Base-by-base conservation (phyloP, 2,888 invertebrate genomes). In the Acanthosoma haemorrhoidale region DNA sequence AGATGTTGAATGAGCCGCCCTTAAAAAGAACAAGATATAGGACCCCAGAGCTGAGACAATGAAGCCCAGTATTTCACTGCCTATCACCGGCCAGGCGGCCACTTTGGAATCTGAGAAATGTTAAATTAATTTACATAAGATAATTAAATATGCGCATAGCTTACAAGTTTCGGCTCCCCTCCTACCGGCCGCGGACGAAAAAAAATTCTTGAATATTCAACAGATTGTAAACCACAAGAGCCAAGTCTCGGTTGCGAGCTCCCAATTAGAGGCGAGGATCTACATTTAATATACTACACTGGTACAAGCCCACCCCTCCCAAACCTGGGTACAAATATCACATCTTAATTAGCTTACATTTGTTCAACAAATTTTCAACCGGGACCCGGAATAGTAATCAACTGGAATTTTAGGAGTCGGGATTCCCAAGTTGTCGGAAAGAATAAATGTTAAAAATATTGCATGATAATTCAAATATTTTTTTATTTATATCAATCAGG, bases 91-190 rank as follows among this genome's bases (percentile, higher is more conserved):
- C 36, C 36, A 36, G 41, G n/a, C 41, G 18, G 21, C 21, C 18
- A 21, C 0, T 13, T 34, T 16, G 61, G 61, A 61, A 61, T 61
- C 36, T 21, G 18, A 61, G 36, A 61, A 61, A 61, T 61, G 34
- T 61, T 61, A 61, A 61, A 61, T 61, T 61, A 61, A 61, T 61
- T 61, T 61, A 61, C 61, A 61, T 61, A 61, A 61, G 61, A 61
- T 61, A 61, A 61, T 61, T 61, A 61, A 61, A n/a, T 61, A 61
- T 61, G 61, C 61, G 61, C 61, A 61, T 61, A 61, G 61, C 13
- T 61, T 61, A 61, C 34, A 21, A 36, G 61, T 21, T 34, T 21
- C 31, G 59, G 59, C 15, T 6, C 15, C 13, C 59, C 61, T n/a
- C 38, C n/a, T n/a, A 13, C 36, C 11, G 61, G 5, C 38, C 32